Base-by-base conservation (phyloP, 2,113 vertebrate species). In the Bucco capensis region DNA sequence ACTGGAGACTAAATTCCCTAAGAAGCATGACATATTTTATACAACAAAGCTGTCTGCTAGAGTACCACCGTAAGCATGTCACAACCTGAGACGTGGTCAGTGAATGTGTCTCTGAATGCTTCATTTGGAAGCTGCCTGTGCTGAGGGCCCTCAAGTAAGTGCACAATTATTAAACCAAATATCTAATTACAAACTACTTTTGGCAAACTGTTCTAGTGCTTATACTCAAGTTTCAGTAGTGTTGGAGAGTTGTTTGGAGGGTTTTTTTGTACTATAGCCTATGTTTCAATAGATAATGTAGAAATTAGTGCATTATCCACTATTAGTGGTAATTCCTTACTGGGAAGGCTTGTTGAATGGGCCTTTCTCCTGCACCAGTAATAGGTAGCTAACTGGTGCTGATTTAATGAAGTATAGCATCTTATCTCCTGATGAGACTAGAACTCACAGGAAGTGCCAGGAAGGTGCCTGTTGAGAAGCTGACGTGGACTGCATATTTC, bases 401-500 rank as follows among this genome's bases (percentile, higher is more conserved):
- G 79, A 71, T 88, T 88, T 88, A 81, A 67, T 44, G 72, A 85
- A 77, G 65, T 87, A 28, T 30, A 86, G 31, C 31, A 2, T 80
- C 78, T 89, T 70, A 86, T 54, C 81, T 88, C 35, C 71, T 88
- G 75, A 89, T 83, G 79, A 95, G 79, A 54, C n/a, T 38, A 30
- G 21, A 71, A 42, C 72, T 92, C 88, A 80, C 2, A 2, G 85
- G 74, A 82, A 83, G 75, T 83, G 60, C 58, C 71, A 91, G 62
- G 33, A 61, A 82, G 2, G 3, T 49, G 66, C 15, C 62, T 86
- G 79, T 70, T 54, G 51, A 89, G 67, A 51, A 73, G 79, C 31
- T 88, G 58, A 38, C 77, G 47, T 3, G 38, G 57, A 51, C 62
- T 95, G 91, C 71, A 76, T 91, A 85, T 92, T 89, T 92, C 87